Percentiles rank a stretch among this genome's conserved stretches.
Conservation (phyloP, 1,140 invertebrate species). For the Bombus confusus region DNA sequence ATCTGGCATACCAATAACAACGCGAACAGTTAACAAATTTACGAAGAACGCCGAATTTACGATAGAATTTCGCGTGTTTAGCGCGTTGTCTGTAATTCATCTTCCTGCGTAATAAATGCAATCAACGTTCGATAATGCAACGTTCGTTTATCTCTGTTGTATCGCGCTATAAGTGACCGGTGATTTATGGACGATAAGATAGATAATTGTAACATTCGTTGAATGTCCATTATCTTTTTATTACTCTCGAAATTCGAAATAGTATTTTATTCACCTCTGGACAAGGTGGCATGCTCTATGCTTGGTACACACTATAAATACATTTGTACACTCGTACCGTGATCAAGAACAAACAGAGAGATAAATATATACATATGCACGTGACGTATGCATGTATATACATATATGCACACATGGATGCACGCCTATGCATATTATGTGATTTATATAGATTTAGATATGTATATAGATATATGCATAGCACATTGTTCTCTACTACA, state of each 20-base stretch:
- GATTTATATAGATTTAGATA: conserved; percentile 67
- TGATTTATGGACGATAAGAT: neutral
- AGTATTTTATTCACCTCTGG: conserved; percentile 52
- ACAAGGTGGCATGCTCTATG: conserved; percentile 77
- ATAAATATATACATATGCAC: conserved; percentile 35
- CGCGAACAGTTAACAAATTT: too few relatives aligned
- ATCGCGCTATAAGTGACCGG: neutral
- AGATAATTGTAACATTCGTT: neutral
- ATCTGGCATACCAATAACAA: too few relatives aligned
- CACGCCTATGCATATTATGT: conserved; percentile 48
- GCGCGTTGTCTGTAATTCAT: too few relatives aligned
- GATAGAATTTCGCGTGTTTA: too few relatives aligned
- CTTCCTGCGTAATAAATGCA: too few relatives aligned
- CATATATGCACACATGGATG: conserved; percentile 29
- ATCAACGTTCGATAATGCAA: too few relatives aligned
- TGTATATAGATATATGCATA: conserved; percentile 76
- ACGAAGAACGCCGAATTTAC: too few relatives aligned
- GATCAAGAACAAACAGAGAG: conserved; percentile 38
- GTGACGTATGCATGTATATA: conserved; percentile 44
- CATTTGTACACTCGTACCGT: conserved; percentile 65
- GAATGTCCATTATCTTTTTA: neutral
- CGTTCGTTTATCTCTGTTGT: too few relatives aligned
- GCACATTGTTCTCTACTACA: conserved; percentile 80
- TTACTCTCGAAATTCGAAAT: conserved; percentile 31
- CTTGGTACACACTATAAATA: conserved; percentile 71